Base-by-base conservation (phyloP, 2,888 invertebrate genomes). In the Philaethria dido region DNA sequence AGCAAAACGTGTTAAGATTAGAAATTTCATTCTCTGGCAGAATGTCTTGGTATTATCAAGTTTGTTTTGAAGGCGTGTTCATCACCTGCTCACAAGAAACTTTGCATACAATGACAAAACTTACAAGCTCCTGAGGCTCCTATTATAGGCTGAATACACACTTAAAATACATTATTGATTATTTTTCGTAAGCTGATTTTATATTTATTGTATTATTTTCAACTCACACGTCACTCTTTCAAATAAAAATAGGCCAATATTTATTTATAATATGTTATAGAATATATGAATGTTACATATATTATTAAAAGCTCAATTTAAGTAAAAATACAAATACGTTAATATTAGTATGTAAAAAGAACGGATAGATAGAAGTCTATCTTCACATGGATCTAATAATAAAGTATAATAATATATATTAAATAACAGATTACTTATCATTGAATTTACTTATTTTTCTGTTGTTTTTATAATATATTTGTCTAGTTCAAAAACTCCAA, bases 31-130 rank as follows among this genome's bases (percentile, higher is more conserved):
- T 64, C 62, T 55, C 42, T 55, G 13, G 47, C 44, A 47, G 22
- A 59, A 48, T 50, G 22, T 48, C 48, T 59, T 39, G 22, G 57
- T 42, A 42, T 29, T 64, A 64, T 60, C 57, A 50, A 60, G 50
- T 60, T 60, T 60, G 60, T 73, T 75, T 73, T 72, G 70, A 76
- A 76, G 71, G 73, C 72, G 73, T 69, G 64, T 75, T 72, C 74
- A 75, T 80, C 82, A 78, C 85, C 83, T 85, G 84, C 78, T 81
- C 79, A 73, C 82, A 78, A 80, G 78, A 69, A 72, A 75, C 80
- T 90, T 89, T 87, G 88, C 89, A 89, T 90, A 90, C 89, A 90
- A 90, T 90, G 88, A 88, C 85, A 80, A n/a, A 78, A 72, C 78
- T 75, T 81, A 85, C 84, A 80, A 82, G 85, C 87, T 83, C 77